These are phyloP conservation scores for Spodoptera littoralis DNA, from an alignment of 2,888 invertebrate species.

Conservation along the genomic window DNA sequence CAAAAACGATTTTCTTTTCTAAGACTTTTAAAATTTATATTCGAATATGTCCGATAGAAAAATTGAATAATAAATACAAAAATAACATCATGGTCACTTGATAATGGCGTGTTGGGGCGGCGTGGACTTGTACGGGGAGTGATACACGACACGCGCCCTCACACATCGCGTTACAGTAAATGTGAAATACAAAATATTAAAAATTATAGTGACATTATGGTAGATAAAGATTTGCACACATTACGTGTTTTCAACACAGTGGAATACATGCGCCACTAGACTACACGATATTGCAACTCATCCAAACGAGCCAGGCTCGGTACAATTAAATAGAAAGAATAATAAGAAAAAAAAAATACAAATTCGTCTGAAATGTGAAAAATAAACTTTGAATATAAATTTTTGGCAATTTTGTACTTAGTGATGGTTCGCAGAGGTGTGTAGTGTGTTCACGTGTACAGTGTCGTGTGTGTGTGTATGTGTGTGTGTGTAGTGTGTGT, in stretches of 20 bases:
- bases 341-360: slow-evolving; percentile 58
- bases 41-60: slow-evolving; percentile 66
- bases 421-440: slow-evolving; percentile 79
- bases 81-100: slow-evolving; percentile 53
- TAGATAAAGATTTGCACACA: slow-evolving; percentile 65
- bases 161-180: slow-evolving; percentile 44
- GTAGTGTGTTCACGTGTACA: slow-evolving; percentile 60
- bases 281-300: slow-evolving; percentile 66
- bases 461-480: slow-evolving; percentile 54
- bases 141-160: slow-evolving; percentile 51
- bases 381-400: slow-evolving; percentile 71
- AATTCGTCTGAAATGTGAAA: slow-evolving; percentile 65
- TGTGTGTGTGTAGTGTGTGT: slow-evolving; percentile 51
- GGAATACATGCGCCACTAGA: slow-evolving; percentile 64
- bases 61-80: slow-evolving; percentile 67
- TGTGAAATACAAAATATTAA: slow-evolving; percentile 52
- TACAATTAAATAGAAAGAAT: slow-evolving; percentile 60
- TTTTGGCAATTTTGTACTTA: slow-evolving; percentile 89
- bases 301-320: slow-evolving; percentile 65
- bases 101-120: slow-evolving; percentile 45
- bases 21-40: slow-evolving; percentile 66
- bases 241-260: slow-evolving; percentile 70
- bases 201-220: slow-evolving; percentile 54
- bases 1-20: slow-evolving; percentile 56
- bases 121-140: slow-evolving; percentile 50